Base-by-base conservation (phyloP, 2,113 vertebrate species). In the Cercopithecus mona region DNA sequence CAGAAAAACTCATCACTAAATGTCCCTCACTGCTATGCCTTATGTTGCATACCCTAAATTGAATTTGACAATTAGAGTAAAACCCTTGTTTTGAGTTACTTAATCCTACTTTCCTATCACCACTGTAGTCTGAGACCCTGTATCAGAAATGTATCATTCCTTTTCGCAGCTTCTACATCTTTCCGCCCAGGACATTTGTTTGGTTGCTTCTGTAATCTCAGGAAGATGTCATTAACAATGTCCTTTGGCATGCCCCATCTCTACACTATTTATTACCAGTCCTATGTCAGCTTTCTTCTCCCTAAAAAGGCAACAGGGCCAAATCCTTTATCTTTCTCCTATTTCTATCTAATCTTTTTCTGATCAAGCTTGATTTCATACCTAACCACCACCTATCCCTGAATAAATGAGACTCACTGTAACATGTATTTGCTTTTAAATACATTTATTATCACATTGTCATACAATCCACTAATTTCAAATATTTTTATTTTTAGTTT, bases 351-450 rank as follows among this genome's bases (percentile, higher is more conserved):
- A 59, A 64, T 23, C 3, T 86, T 55, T 86, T 78, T 27, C 18
- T 66, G 3, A 82, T 78, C 10, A n/a, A 88, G 2, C 25, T 66
- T 91, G 32, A 86, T 43, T 82, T 17, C 11, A 30, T 4, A 52
- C 27, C 66, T 59, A 55, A 72, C 5, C 23, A 59, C 6, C 32
- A 89, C 2, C 8, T 30, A 79, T 59, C 1, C 3, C 61, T 48
- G 25, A 80, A 88, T n/a, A 89, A 95, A 48, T 38, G 80, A 13
- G 5, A 64, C 17, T 93, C 38, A 55, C 12, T 93, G 22, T 55
- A 81, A 95, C 92, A 73, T 45, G 73, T 43, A 81, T 86, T 95
- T 96, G 6, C 72, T 88, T 83, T 66, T 40, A 43, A 48, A 16
- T 93, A 48, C 72, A 38, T 14, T n/a, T 83, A 50, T 32, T 50